These are phyloP conservation scores for Tetragnatha montana DNA, from an alignment of 2,888 invertebrate species.

Conservation along the genomic window DNA sequence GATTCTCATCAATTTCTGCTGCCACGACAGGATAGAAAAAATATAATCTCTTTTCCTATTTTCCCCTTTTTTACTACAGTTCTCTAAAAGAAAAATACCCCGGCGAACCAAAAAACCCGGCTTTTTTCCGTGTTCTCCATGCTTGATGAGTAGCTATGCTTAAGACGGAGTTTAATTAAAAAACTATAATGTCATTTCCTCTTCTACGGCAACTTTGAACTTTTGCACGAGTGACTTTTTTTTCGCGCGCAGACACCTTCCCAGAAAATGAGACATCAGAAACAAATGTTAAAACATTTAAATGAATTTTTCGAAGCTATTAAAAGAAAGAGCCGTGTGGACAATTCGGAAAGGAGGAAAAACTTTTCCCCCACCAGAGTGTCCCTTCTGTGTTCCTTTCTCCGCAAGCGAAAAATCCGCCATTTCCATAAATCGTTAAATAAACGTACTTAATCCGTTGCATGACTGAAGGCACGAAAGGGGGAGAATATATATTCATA, in stretches of 20 bases:
- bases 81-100: conserved; percentile 64
- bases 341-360: conserved; percentile 57
- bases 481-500: conserved; percentile 63
- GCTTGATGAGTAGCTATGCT: conserved; percentile 67
- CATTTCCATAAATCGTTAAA: conserved; percentile 69
- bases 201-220: conserved; percentile 45
- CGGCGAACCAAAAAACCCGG: conserved; percentile 44
- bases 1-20: conserved; percentile 71
- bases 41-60: conserved; percentile 60
- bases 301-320: conserved; percentile 69
- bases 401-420: conserved; percentile 45
- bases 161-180: conserved; percentile 68
- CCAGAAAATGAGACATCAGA: conserved; percentile 69
- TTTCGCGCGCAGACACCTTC: not conserved
- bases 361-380: conserved; percentile 44
- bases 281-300: conserved; percentile 69
- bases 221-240: conserved; percentile 27
- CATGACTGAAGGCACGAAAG: conserved; percentile 59
- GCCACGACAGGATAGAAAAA: conserved; percentile 60
- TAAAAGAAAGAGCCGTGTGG: conserved; percentile 40
- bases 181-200: conserved; percentile 68
- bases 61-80: conserved; percentile 58
- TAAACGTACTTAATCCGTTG: conserved; percentile 64
- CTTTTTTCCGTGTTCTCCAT: conserved; percentile 52
- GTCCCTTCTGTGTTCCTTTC: conserved; percentile 33